phyloP scores from a whole-genome alignment of 2,797 vertebrate species.

The Vipera ursinii region DNA sequence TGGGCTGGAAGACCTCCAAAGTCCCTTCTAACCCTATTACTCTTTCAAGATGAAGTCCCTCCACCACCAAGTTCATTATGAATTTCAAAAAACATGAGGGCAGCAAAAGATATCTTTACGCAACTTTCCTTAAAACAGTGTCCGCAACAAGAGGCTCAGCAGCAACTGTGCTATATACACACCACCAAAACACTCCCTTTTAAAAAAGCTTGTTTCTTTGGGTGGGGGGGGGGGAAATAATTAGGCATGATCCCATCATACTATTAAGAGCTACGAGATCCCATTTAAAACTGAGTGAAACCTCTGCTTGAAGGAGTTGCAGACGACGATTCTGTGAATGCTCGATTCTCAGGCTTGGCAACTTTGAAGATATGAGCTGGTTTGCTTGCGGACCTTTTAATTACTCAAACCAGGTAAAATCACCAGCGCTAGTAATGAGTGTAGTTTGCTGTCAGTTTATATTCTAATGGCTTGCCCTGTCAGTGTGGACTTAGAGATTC shows the following conservation, averaged over 20 bases:
- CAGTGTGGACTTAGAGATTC: not conserved
- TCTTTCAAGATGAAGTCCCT: not conserved
- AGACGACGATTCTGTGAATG: not conserved
- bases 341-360: too few relatives aligned
- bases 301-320: not conserved
- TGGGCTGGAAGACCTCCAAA: too few relatives aligned
- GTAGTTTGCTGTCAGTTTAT: not conserved
- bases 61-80: not conserved
- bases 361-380: too few relatives aligned
- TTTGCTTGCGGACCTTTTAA: not conserved
- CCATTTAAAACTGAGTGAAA: not conserved
- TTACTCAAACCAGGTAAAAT: not conserved
- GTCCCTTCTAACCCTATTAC: too few relatives aligned
- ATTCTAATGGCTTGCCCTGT: not conserved
- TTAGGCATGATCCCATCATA: not conserved
- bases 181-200: not conserved
- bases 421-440: not conserved
- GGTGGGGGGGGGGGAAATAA: not conserved
- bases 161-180: not conserved
- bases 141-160: not conserved
- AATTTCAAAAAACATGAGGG: not conserved
- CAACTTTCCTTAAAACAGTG: not conserved
- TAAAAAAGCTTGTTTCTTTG: not conserved
- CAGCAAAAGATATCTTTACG: not conserved
- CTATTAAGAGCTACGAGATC: not conserved